Base-by-base conservation (phyloP, 2,113 vertebrate species). In the Archilochus colubris region DNA sequence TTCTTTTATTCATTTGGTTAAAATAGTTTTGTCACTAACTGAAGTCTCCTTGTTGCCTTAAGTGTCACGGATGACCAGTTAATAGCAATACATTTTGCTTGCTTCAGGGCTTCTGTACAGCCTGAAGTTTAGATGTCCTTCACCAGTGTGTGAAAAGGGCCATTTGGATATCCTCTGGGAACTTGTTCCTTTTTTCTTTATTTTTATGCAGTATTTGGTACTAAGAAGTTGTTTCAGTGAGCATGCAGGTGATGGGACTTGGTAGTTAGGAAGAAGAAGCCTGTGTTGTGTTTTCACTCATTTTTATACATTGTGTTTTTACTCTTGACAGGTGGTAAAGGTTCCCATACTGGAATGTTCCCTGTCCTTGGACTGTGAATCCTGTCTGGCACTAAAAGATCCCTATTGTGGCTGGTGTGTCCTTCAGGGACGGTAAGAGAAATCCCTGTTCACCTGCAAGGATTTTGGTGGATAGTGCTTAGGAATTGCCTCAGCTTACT, bases 321-420 rank as follows among this genome's bases (percentile, higher is more conserved):
- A 38, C 46, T 93, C 57, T 93, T 93, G 70, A 55, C 94, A 99
- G 99, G 97, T 99, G 51, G 97, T 98, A 94, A 99, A 98, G 94
- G 98, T 99, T 94, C 99, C 99, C 1, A 98, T 99, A 92, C 98
- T 98, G 15, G 98, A 99, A 95, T 99, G 99, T 96, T 98, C 98
- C 67, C 95, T 98, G 68, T 98, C 98, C 88, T 92, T 93, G 12
- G 98, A 99, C 96, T 99, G 99, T 64, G 97, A 97, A 15, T 99
- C 99, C 46, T 99, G 99, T 59, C 97, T 99, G 61, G 97, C 98
- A 19, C 97, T 98, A 84, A 98, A 97, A 53, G 99, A 99, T 95
- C 99, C 99, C 0, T 99, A 99, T 94, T 99, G 99, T 72, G 99
- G 99, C 81, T 99, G 99, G 99, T 99, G 99, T 96, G 98, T 99